phyloP scores from a whole-genome alignment of 2,797 vertebrate species.

The Octomys mimax region DNA sequence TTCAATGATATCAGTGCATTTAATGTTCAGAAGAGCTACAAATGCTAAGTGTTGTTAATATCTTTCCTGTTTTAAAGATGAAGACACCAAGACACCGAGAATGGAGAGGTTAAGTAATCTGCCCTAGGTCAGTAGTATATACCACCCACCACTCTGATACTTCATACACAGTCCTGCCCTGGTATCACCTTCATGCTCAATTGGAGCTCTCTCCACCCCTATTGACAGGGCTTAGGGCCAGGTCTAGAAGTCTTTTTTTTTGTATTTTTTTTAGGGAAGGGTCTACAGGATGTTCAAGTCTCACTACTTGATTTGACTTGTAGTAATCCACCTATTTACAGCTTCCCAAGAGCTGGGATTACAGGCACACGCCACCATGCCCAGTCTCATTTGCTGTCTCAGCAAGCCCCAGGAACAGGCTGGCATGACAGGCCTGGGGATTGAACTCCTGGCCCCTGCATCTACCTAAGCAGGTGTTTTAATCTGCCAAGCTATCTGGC shows the following conservation, averaged over 20 bases:
- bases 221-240: not conserved
- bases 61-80: constrained; percentile 47
- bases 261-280: too few species aligned
- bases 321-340: too few species aligned
- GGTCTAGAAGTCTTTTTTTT: not conserved
- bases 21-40: constrained; percentile 6
- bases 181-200: not conserved
- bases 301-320: too few species aligned
- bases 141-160: not conserved
- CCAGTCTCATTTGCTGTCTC: too few species aligned
- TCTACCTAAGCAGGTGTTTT: too few species aligned
- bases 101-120: constrained; percentile 32
- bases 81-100: constrained; percentile 45
- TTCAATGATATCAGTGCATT: constrained; percentile 6
- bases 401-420: too few species aligned
- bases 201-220: not conserved
- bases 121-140: not conserved
- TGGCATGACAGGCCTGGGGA: too few species aligned
- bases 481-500: too few species aligned
- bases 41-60: not conserved
- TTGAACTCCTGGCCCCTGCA: too few species aligned
- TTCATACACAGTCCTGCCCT: not conserved
- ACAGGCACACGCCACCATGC: too few species aligned
- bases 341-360: too few species aligned
- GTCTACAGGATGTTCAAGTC: too few species aligned